phyloP scores from a whole-genome alignment of 1,140 invertebrate species.

The Elymnias hypermnestra region DNA sequence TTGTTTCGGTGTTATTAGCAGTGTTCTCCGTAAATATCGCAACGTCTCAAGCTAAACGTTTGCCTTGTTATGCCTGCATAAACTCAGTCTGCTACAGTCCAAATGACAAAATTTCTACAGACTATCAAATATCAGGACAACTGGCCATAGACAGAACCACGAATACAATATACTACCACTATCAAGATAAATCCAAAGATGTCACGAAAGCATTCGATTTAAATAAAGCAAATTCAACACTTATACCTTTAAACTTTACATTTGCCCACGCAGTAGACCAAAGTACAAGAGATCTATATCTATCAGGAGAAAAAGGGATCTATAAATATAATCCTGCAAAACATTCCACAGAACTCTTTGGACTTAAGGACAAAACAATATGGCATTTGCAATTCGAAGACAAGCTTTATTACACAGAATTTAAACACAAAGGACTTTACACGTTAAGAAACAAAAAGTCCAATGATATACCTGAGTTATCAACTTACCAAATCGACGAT shows the following conservation, averaged over 20 bases:
- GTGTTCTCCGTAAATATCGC: neutral
- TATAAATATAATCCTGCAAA: constrained; percentile 36
- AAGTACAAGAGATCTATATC: constrained; percentile 35
- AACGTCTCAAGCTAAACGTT: constrained; percentile 4
- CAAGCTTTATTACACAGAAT: constrained; percentile 43
- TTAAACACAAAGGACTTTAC: constrained; percentile 39
- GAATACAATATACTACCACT: constrained; percentile 51
- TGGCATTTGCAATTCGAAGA: constrained; percentile 50
- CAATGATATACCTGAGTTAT: constrained; percentile 26
- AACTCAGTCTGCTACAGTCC: constrained; percentile 37
- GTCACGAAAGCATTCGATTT: constrained; percentile 45
- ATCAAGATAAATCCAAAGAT: constrained; percentile 33
- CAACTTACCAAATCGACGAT: constrained; percentile 44
- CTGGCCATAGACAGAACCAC: constrained; percentile 42
- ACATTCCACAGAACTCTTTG: constrained; percentile 30
- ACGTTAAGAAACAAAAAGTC: constrained; percentile 38
- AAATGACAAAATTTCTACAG: constrained; percentile 30
- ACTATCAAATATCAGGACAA: constrained; percentile 41
- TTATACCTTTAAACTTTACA: constrained; percentile 38
- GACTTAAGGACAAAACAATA: constrained; percentile 39
- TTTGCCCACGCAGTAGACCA: constrained; percentile 47
- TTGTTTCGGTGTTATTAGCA: constrained; percentile 5
- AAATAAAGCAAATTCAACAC: constrained; percentile 29
- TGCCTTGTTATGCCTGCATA: constrained; percentile 43
- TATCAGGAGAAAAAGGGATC: constrained; percentile 39